Evolutionary conservation across 2,113 vertebrate species (phyloP).

Genomic region (Canis aureus): DNA sequence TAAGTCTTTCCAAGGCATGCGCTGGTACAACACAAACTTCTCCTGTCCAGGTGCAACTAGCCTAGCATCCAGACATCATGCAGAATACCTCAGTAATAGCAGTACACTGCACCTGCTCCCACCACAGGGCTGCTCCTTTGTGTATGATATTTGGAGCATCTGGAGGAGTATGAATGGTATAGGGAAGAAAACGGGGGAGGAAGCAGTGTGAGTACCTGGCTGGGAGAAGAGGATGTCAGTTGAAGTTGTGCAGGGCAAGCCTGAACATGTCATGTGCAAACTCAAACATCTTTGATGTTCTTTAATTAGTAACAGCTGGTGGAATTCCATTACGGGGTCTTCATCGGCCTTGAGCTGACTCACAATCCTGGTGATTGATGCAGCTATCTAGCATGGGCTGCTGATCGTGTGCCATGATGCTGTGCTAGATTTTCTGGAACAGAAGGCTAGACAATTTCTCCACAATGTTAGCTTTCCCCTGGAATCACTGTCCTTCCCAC

Average conservation of each 20-base stretch:
- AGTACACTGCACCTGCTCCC: not conserved
- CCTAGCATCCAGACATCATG: not conserved
- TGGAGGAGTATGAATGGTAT: not conserved
- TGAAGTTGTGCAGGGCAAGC: not conserved
- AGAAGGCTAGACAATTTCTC: constrained; percentile 97
- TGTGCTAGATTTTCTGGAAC: constrained; percentile 98
- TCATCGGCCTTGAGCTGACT: constrained; percentile 94
- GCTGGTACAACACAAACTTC: not conserved
- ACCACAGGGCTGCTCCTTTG: not conserved
- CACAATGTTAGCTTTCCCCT: constrained; percentile 97
- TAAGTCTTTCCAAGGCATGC: not conserved
- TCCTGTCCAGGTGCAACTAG: not conserved
- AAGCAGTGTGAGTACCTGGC: not conserved
- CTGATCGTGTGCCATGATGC: constrained; percentile 98
- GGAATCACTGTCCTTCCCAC: constrained; percentile 98
- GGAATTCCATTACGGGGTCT: not conserved
- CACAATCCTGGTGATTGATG: constrained; percentile 98
- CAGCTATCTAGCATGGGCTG: constrained; percentile 98
- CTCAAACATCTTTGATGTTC: not conserved
- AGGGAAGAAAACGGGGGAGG: not conserved
- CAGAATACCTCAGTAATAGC: not conserved
- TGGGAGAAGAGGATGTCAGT: not conserved
- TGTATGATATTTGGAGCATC: not conserved
- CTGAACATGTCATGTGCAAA: not conserved
- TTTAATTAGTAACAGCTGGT: not conserved